Evolutionary conservation across 2,797 vertebrate species (phyloP).

Genomic region (Balearica regulorum): DNA sequence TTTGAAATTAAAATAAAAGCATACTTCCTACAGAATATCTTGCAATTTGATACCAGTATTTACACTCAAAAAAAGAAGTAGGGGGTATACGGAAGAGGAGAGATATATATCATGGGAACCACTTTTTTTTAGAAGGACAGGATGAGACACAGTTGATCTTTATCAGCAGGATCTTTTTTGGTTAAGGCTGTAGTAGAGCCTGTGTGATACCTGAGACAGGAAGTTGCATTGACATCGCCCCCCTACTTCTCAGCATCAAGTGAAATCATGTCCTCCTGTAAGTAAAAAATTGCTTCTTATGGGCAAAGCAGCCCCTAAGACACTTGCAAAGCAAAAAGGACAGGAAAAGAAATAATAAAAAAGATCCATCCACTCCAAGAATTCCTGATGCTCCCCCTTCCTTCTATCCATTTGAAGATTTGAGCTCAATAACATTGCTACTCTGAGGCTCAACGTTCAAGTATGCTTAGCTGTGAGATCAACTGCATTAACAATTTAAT

Average conservation of each 20-base stretch:
- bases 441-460: neutral
- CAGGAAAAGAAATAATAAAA: neutral
- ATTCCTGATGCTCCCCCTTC: neutral
- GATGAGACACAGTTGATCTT: neutral
- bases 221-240: neutral
- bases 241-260: neutral
- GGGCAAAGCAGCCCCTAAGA: neutral
- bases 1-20: neutral
- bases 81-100: rapidly evolving
- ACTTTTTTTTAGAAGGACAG: neutral
- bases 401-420: neutral
- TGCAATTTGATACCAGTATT: neutral
- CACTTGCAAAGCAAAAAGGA: neutral
- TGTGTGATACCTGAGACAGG: neutral
- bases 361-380: neutral
- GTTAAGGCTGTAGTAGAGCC: neutral
- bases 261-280: neutral
- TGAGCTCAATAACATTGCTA: neutral
- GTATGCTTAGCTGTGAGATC: neutral
- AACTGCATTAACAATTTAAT: neutral
- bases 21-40: neutral
- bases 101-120: rapidly evolving
- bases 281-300: neutral
- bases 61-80: neutral
- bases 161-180: neutral